Base-by-base conservation (phyloP, 2,797 vertebrate genomes). In the Pangasius krempfi region DNA sequence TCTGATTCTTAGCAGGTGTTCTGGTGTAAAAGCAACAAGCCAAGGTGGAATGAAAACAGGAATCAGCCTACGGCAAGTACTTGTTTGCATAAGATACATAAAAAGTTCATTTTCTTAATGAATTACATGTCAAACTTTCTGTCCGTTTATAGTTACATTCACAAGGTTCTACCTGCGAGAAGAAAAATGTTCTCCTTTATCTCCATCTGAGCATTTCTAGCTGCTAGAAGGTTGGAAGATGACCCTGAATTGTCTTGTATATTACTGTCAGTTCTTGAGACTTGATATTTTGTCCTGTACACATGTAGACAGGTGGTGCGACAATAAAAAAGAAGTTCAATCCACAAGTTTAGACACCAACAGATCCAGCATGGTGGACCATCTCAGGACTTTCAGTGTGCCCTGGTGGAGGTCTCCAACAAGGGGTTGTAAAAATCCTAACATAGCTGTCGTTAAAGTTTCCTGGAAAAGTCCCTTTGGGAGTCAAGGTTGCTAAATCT, bases 1-100 rank as follows among this genome's bases (percentile, higher is more conserved):
- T 44, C 22, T 14, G 30, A 56, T 87, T 87, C 62, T 12, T 73
- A 86, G 84, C 84, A 86, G 84, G 86, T 81, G 76, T 6, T 40
- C 44, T 18, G 62, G 20, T 66, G 86, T 56, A 68, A 81, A 80
- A 44, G 22, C 76, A 70, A 87, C 76, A 87, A 81, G 25, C 47
- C 86, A 70, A 68, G 33, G 76, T 75, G 62, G 68, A 80, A 87
- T 54, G 25, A 70, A 7, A 85, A 70, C 83, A 37, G 47, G 47
- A 84, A 52, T 52, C 82, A 22, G 27, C 18, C 62, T 5, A 33
- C n/a, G 27, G n/a, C n/a, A 30, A 30, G 40, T 37, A 22, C 62
- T 68, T 33, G 2, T 33, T 50, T 47, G 40, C 27, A 44, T 27
- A 44, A 62, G 58, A 18, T 25, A 27, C 20, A 27, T 33, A 37